Conservation (phyloP, 2,888 invertebrate species). For the Drosophila differens region DNA sequence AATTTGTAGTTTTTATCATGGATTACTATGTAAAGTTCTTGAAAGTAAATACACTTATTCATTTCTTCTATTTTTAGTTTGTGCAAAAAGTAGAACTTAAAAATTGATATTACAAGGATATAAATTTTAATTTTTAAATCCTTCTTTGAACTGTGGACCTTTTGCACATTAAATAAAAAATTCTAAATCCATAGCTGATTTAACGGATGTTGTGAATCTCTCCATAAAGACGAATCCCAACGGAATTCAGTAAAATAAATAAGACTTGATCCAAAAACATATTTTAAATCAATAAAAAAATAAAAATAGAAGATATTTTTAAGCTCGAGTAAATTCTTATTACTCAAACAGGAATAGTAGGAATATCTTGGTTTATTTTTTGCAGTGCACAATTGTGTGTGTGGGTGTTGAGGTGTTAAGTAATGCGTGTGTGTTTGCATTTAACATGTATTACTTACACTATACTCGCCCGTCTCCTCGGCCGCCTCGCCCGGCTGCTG, state of each 20-base stretch:
- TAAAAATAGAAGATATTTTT: background rate
- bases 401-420: conserved; percentile 1
- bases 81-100: background rate
- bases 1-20: background rate
- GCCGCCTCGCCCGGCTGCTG: conserved; percentile 82
- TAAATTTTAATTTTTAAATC: background rate
- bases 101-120: background rate
- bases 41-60: background rate
- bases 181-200: background rate
- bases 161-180: background rate
- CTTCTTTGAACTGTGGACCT: background rate
- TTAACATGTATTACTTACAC: conserved; percentile 84
- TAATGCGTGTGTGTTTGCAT: background rate
- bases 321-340: background rate
- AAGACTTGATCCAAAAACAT: background rate
- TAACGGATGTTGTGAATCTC: background rate
- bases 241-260: background rate
- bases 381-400: background rate
- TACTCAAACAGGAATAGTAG: too few species aligned
- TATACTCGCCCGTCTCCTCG: conserved; percentile 85
- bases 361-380: background rate
- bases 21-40: background rate
- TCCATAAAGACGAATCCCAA: background rate
- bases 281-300: background rate
- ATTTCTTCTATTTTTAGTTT: background rate